Percentiles rank a stretch among this genome's conserved stretches.
These are phyloP conservation scores for Bombus vancouverensis DNA, from an alignment of 1,140 invertebrate genomes.

Conservation along the genomic window DNA sequence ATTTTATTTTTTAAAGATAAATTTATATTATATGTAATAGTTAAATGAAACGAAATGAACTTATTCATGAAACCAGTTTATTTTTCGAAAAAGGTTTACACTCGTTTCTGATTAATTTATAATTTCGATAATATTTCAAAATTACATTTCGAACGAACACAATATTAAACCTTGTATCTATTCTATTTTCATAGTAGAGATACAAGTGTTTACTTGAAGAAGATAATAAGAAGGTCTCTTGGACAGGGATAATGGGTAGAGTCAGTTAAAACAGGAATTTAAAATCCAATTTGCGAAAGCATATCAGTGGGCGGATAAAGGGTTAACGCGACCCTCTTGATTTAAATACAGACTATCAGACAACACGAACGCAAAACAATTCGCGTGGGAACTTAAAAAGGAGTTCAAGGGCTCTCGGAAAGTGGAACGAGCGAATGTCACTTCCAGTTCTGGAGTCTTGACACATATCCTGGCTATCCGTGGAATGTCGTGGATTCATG, in stretches of 20 bases:
- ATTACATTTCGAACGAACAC: too few relatives aligned
- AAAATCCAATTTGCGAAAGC: neutral
- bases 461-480: constrained; percentile 23
- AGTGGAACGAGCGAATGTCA: constrained; percentile 56
- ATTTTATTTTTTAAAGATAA: too few relatives aligned
- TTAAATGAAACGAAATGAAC: too few relatives aligned
- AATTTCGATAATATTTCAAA: too few relatives aligned
- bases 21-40: too few relatives aligned
- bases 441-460: constrained; percentile 52
- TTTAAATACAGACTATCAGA: neutral
- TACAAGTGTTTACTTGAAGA: neutral
- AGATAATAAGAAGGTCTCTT: neutral
- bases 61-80: too few relatives aligned
- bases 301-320: neutral
- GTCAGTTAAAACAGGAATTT: neutral
- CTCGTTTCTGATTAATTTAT: too few relatives aligned
- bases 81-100: too few relatives aligned
- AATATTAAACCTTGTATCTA: neutral
- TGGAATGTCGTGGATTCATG: neutral
- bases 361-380: neutral
- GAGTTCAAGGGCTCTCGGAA: constrained; percentile 49
- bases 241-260: neutral
- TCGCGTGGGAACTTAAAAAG: constrained; percentile 47
- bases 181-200: too few relatives aligned
- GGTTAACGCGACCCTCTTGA: neutral